Conservation (phyloP, 64 coral and sea anemone genomes). For the Stylophora pistillata region DNA sequence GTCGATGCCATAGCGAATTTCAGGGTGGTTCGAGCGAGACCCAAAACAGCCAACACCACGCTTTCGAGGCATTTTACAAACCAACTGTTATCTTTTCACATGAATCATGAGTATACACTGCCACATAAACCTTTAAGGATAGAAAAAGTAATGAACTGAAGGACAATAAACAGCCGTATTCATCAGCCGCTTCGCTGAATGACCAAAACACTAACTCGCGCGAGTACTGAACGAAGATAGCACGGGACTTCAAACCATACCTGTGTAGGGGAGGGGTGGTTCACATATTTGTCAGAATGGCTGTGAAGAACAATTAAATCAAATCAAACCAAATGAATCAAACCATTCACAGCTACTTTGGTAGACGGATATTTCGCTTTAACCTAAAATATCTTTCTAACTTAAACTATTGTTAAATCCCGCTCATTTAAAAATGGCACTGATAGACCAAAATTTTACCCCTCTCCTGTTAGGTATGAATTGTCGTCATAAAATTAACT, state of each 20-base stretch:
- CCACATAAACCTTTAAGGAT: neutral
- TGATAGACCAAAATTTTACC: no score
- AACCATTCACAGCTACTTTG: no score
- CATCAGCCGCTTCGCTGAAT: slow-evolving; percentile 9
- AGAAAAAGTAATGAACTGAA: neutral
- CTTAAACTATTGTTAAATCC: no score
- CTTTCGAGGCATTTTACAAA: slow-evolving; percentile 84
- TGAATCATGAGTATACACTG: slow-evolving; percentile 19
- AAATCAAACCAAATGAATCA: neutral
- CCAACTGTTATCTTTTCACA: slow-evolving; percentile 13
- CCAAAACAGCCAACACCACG: slow-evolving; percentile 82
- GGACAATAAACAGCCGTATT: neutral
- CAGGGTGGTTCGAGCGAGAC: slow-evolving; percentile 84
- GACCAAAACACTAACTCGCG: slow-evolving; percentile 16
- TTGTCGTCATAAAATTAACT: neutral
- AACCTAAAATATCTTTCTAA: no score
- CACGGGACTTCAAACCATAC: neutral
- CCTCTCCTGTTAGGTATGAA: neutral
- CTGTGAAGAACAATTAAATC: no score
- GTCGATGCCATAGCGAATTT: slow-evolving; percentile 98
- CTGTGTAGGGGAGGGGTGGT: slow-evolving; percentile 11
- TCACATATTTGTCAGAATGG: neutral
- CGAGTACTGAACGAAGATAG: neutral
- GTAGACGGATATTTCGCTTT: no score
- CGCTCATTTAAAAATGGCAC: no score